Evolutionary conservation across 2,113 vertebrate species (phyloP).

Genomic region (Lamprologus tigripictilis): DNA sequence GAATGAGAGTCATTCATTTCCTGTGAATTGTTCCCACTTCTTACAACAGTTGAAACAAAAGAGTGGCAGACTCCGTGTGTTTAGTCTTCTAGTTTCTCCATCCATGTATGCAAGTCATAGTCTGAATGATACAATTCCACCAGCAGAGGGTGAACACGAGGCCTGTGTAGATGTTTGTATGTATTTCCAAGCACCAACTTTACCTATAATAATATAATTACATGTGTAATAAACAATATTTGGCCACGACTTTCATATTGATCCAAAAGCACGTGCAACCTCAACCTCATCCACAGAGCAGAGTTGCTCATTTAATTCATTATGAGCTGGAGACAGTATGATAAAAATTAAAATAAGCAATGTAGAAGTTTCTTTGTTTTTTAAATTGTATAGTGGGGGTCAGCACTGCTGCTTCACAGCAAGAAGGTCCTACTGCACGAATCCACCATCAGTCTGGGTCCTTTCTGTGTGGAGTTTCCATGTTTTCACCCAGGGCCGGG

Average conservation of each 20-base stretch:
- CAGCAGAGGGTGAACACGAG: not conserved
- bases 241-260: accelerated
- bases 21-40: not conserved
- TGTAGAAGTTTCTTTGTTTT: not conserved
- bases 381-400: not conserved
- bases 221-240: accelerated
- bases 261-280: accelerated
- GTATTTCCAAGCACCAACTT: not conserved
- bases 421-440: not conserved
- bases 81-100: not conserved
- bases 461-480: accelerated
- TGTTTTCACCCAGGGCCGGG: accelerated
- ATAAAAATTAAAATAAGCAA: not conserved
- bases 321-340: not conserved
- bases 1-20: not conserved
- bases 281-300: not conserved
- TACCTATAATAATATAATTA: not conserved
- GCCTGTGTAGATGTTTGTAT: accelerated
- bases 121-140: not conserved
- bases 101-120: not conserved
- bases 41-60: not conserved
- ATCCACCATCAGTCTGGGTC: not conserved
- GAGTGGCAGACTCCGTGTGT: accelerated
- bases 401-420: not conserved
- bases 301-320: not conserved